Conservation (phyloP, 2,113 vertebrate species). For the Mesocricetus auratus region DNA sequence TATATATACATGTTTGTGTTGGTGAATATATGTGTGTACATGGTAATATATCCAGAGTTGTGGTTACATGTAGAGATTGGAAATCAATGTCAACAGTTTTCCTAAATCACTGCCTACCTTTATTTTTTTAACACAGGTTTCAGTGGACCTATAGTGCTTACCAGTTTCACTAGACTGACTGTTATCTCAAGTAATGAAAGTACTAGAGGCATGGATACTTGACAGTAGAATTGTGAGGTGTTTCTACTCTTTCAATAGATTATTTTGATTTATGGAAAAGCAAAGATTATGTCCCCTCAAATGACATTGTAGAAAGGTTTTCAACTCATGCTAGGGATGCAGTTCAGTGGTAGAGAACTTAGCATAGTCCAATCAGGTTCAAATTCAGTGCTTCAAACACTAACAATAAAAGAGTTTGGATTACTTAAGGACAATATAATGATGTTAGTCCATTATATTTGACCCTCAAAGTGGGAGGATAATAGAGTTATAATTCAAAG, state of each 20-base stretch:
- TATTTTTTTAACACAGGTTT: too few relatives aligned
- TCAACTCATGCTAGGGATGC: background rate
- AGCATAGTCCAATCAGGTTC: background rate
- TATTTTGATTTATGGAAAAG: background rate
- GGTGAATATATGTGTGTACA: too few relatives aligned
- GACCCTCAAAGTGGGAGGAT: background rate
- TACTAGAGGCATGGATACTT: background rate
- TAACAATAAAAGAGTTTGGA: background rate
- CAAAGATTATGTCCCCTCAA: background rate
- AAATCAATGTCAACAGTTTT: too few relatives aligned
- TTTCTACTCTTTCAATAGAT: background rate
- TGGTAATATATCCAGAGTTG: too few relatives aligned
- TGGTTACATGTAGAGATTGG: too few relatives aligned
- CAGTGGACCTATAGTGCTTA: too few relatives aligned
- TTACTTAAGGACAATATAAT: background rate
- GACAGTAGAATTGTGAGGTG: background rate
- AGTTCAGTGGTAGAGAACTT: background rate
- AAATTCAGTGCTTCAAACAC: background rate
- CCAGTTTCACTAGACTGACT: too few relatives aligned
- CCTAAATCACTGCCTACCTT: too few relatives aligned
- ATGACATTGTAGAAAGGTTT: background rate
- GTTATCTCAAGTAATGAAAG: background rate
- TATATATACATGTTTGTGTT: too few relatives aligned
- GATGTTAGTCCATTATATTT: background rate
- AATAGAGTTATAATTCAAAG: background rate